Evolutionary conservation across 2,113 vertebrate species (phyloP), one percentile per base, ranked within the genome.

Genomic region (Argyrosomus japonicus): DNA sequence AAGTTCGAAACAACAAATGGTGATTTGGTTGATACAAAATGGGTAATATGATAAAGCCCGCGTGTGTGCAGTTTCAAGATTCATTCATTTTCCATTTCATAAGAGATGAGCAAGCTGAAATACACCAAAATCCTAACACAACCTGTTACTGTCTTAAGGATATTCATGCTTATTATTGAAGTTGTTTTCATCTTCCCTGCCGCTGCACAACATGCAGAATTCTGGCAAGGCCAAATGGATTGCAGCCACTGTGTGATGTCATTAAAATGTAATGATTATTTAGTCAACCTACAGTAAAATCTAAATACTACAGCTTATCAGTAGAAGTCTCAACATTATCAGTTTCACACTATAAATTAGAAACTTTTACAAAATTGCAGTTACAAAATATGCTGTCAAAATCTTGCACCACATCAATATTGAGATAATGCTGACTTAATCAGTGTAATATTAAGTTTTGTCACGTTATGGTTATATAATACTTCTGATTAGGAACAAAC

Each of bases 81-180:
- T 40, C 36, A 40, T 40, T 40, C 36, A 40, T 40, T 40, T 6
- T 36, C 36, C 18, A 40, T 48, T 56, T 21, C 29, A 61, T 40
- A 32, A 40, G 23, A 82, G 17, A 6, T 6, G 51, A 14, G 8
- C 21, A 15, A 54, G 36, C 54, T 78, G 23, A 47, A n/a, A 19
- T 8, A 54, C 21, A 10, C 18, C 3, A 43, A 58, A 58, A 58
- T 51, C 15, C 2, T 51, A 65, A 73, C 18, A 56, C 50, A 23
- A 64, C 18, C 25, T 62, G 19, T 75, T 67, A 51, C 48, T 81
- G 6, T 56, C 51, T 9, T 11, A 10, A 21, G 12, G 25, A 47
- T 40, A 45, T 77, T 62, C 75, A 85, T 50, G 62, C 21, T 32
- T 57, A 65, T 72, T 56, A 77, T 80, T 82, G 57, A 54, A 77